Evolutionary conservation across 2,113 vertebrate genomes (phyloP).

Genomic region (Dipodomys merriami): DNA sequence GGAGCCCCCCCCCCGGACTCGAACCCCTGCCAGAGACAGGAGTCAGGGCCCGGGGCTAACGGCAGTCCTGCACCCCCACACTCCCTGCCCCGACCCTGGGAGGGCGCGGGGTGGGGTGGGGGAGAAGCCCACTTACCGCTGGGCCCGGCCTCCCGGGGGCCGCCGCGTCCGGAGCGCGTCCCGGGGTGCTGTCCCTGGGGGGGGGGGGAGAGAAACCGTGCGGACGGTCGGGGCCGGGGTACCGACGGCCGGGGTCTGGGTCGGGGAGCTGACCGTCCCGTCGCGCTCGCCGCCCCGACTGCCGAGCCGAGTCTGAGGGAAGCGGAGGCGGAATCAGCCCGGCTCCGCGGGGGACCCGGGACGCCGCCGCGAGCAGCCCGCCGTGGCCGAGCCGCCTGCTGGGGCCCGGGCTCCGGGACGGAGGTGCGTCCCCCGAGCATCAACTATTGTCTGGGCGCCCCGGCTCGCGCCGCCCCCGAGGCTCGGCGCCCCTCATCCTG

Average conservation of each 20-base stretch:
- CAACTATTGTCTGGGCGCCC: conserved; percentile 73
- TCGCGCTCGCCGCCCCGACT: conserved; percentile 65
- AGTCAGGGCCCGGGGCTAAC: not conserved
- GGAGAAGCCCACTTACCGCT: conserved; percentile 71
- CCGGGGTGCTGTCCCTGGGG: conserved; percentile 75
- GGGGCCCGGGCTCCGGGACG: not conserved
- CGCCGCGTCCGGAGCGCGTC: conserved; percentile 69
- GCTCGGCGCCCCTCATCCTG: conserved; percentile 47
- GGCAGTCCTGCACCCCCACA: not conserved
- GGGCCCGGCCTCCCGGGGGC: conserved; percentile 47
- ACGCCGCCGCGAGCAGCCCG: conserved; percentile 16
- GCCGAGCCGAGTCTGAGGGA: not conserved
- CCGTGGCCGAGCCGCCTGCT: not conserved
- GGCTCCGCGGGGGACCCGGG: conserved; percentile 7
- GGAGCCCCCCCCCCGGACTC: not conserved
- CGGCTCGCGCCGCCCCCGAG: conserved; percentile 22
- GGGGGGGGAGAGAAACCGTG: conserved; percentile 75
- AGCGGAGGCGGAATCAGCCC: conserved; percentile 42
- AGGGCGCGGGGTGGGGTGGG: not conserved
- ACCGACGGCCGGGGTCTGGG: too few relatives aligned
- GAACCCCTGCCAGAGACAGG: not conserved
- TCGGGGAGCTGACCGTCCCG: conserved; percentile 54
- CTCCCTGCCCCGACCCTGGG: too few relatives aligned
- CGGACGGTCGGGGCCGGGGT: conserved; percentile 27
- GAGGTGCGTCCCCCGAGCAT: conserved; percentile 48